Evolutionary conservation across 1,140 invertebrate genomes (phyloP), one percentile per base, ranked within the genome.

Genomic region (Drosophila santomea): DNA sequence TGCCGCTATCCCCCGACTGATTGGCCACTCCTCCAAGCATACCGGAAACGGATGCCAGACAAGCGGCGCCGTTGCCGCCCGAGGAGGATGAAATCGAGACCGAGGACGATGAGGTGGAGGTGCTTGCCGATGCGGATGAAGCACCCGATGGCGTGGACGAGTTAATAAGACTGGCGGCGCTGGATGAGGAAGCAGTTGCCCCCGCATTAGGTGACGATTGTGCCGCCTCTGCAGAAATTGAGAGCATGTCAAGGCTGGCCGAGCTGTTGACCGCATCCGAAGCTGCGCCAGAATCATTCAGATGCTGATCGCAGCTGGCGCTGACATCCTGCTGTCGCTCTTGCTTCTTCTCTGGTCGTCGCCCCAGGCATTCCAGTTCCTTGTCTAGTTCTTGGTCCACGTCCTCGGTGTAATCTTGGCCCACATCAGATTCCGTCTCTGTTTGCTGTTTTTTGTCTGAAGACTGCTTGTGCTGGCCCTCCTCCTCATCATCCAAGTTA

Each of bases 1-100:
- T 88, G 59, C 90, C 90, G 47, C 90, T 91, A 12, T 91, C 90
- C 25, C 28, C 69, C 1, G 90, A 91, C 62, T 91, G 90, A 63
- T 91, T 91, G 20, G 73, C 81, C 51, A 63, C 38, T 28, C 55
- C 55, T 0, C 60, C 60, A 6, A 76, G 66, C 52, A 71, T 36
- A 1, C 67, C 51, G 17, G 72, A 59, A 54, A 54, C 25, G 32
- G 64, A 75, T 0, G 41, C 36, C 32, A 44, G 36, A 14, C 61
- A 57, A 36, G 74, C 57, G 38, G 20, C 47, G 8, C 43, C 60
- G 38, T 25, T 69, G 20, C 47, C 61, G 1, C 54, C 47, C 6
- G 54, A 59, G 0, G 66, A 78, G 4, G 78, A 75, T 1, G 59
- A 69, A 52, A 74, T 74, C 11, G 74, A 78, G 6, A 47, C 62